Evolutionary conservation across 2,888 invertebrate genomes (phyloP), one percentile per base, ranked within the genome.

Genomic region (Julus scanicus): DNA sequence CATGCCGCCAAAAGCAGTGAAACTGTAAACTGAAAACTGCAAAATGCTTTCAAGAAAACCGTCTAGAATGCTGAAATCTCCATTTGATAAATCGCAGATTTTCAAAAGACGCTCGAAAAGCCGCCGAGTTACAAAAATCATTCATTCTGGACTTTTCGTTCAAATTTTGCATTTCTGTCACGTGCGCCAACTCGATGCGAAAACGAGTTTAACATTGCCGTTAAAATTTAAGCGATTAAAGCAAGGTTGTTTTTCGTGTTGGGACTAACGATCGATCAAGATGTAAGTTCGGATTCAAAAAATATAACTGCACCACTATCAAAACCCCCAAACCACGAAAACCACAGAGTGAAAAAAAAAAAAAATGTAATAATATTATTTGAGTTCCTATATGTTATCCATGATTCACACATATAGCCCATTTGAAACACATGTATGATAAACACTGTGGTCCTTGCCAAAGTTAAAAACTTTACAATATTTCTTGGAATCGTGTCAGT

Each of bases 81-180:
- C 63, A 63, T 63, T 63, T 63, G 63, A 63, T 63, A 63, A 63
- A 63, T 63, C 63, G 63, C 63, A 63, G 63, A 63, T 63, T 63
- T 63, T 63, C 63, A 63, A 63, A 63, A n/a, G 63, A 63, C 20
- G 63, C 63, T 20, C 63, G 63, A 63, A 63, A 63, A 63, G 63
- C 63, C 63, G 63, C 63, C 63, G 63, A 63, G 63, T 20, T 63
- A 63, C 63, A 63, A 63, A 63, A 63, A 63, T n/a, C 63, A 63
- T 63, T 20, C 63, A 63, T 63, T 20, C 63, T 63, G 20, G 63
- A 63, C 20, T 63, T 63, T 20, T 63, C 63, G 63, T 17, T n/a
- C 63, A n/a, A 63, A 20, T 20, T 63, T 63, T 63, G 9, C 63
- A 63, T 63, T 63, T 63, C 20, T 20, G 63, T 63, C 63, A 63